Evolutionary conservation across 2,113 vertebrate genomes (phyloP).

Genomic region (Trichomycterus rosablanca): DNA sequence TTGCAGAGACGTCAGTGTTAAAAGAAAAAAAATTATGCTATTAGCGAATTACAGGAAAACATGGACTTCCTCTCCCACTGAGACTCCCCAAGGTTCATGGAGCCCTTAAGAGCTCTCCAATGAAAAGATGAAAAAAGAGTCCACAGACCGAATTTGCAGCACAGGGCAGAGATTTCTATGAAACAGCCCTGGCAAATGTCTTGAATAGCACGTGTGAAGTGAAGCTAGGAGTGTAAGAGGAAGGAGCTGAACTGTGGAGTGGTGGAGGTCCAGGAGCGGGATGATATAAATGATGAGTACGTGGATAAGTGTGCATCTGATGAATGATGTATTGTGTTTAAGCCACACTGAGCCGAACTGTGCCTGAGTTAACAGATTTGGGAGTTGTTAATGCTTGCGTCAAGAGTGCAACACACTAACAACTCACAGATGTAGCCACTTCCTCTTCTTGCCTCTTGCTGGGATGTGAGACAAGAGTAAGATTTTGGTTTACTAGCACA

Average conservation of each 20-base stretch:
- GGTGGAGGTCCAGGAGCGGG: conserved; percentile 9
- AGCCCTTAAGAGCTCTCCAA: too few relatives aligned
- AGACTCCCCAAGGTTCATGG: too few relatives aligned
- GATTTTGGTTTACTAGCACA: background rate
- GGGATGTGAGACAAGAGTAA: conserved; percentile 14
- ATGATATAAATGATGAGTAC: background rate
- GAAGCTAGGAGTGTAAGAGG: background rate
- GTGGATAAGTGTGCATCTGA: conserved; percentile 18
- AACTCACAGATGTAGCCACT: conserved; percentile 39
- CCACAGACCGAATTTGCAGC: too few relatives aligned
- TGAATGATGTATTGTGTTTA: conserved; percentile 28
- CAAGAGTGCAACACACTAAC: conserved; percentile 32
- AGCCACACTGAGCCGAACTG: conserved; percentile 17
- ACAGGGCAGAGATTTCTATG: background rate
- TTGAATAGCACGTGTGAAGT: background rate
- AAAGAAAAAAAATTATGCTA: too few relatives aligned
- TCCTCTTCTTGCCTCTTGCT: conserved; percentile 33
- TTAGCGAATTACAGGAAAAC: too few relatives aligned
- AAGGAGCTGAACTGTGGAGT: background rate
- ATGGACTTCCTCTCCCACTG: too few relatives aligned
- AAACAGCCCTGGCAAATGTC: background rate
- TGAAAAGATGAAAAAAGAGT: too few relatives aligned
- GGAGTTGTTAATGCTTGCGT: conserved; percentile 28
- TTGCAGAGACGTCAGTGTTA: too few relatives aligned
- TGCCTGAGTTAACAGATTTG: conserved; percentile 28